Evolutionary conservation across 2,797 vertebrate genomes (phyloP).

Genomic region (Sebastes steindachneri): DNA sequence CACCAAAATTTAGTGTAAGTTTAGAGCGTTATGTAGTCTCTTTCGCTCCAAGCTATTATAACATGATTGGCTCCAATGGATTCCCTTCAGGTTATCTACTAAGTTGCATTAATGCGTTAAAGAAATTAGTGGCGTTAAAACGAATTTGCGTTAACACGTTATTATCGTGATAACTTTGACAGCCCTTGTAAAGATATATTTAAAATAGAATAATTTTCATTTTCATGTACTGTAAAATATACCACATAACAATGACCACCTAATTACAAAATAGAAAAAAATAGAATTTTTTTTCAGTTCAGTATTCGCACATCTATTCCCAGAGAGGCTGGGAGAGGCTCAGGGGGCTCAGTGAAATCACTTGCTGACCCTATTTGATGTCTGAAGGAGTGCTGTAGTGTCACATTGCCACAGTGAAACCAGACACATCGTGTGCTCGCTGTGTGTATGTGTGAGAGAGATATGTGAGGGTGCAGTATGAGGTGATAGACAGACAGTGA

Average conservation of each 20-base stretch:
- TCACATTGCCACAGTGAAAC: conserved; percentile 40
- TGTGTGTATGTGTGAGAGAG: conserved; percentile 33
- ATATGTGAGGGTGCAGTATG: conserved; percentile 23
- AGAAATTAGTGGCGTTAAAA: no score
- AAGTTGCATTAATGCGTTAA: no score
- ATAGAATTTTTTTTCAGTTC: background rate
- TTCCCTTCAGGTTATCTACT: no score
- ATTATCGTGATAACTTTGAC: no score
- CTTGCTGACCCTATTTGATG: conserved; percentile 14
- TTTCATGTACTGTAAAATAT: background rate
- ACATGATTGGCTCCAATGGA: no score
- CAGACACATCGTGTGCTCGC: conserved; percentile 21
- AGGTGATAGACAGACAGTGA: conserved; percentile 21
- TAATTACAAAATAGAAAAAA: background rate
- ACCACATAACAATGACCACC: background rate
- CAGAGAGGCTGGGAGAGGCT: background rate
- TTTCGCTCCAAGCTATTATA: no score
- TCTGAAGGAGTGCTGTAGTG: conserved; percentile 37
- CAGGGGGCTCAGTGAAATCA: background rate
- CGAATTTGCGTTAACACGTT: no score
- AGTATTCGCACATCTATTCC: background rate
- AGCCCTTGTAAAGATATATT: background rate
- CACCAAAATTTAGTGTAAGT: no score
- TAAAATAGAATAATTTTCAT: background rate
- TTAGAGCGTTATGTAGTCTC: no score